Evolutionary conservation across 92 coral and sea anemone genomes (phyloP), one percentile per base, ranked within the genome.

Genomic region (Phenganax stokvisi): DNA sequence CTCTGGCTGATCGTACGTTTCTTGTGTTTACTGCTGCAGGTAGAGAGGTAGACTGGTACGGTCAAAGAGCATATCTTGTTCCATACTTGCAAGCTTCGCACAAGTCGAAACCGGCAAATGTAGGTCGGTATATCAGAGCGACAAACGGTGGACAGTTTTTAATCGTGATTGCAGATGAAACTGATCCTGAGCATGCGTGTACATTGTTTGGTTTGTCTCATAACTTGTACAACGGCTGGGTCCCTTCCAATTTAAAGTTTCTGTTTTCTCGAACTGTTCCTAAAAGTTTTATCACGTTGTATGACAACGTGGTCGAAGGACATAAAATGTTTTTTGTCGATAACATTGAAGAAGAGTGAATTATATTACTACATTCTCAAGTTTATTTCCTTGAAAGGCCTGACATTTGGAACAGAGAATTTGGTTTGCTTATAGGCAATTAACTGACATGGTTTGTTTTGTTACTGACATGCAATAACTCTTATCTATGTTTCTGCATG

Each of bases 141-240:
- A 63, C 71, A 3, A 85, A 85, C 54, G 88, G 88, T 0, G 86
- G 88, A 2, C 82, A 86, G n/a, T 86, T 86, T 69, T 63, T 17
- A 47, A 29, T 86, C 16, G 81, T 52, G 0, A 81, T 54, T 0
- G 86, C 86, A 73, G 83, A 86, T 16, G 88, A 86, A 10, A 74
- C 55, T 0, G 15, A 81, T 15, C 88, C 88, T 6, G 81, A 62
- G 7, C 51, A 72, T 11, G 71, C 76, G 6, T 85, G 88, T 67
- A 64, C 57, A 54, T 66, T 86, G 74, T 81, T 86, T 58, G 82
- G 72, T 0, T 47, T 81, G 47, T 52, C 88, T 7, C 80, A 81
- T 67, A 86, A 86, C 70, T 6, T 16, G 54, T 86, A 52, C 88
- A 86, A 86, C 64, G 85, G 88, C 16, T 72, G 72, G 71, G 10